Base-by-base conservation (phyloP, 2,888 invertebrate species). In the Tenthredo scrophulariae region DNA sequence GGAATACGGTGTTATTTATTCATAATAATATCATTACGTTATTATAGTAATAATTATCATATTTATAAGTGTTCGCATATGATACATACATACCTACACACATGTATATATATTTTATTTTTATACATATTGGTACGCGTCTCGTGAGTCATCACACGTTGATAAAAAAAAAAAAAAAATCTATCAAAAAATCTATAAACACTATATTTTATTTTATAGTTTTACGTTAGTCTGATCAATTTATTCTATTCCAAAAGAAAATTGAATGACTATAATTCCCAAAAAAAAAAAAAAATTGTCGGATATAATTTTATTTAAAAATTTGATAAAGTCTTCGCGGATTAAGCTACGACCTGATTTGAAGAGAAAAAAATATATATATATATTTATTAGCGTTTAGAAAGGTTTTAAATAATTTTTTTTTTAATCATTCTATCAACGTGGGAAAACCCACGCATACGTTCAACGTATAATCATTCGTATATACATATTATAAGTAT, bases 61-160 rank as follows among this genome's bases (percentile, higher is more conserved):
- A 89, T 77, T 74, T 85, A 86, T 88, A 88, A 89, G 87, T 90
- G 90, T 90, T 89, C 89, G 89, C 89, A 89, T 86, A 87, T 89
- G 88, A 86, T 88, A 86, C 50, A 58, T 80, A 46, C 79, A 83
- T 83, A 82, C 65, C 37, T 67, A 85, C 37, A 46, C 54, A 29
- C 62, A 62, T 86, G 67, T 80, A 46, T 84, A 82, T 85, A 75
- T 82, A 62, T 22, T 62, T 22, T 13, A 62, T 62, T 62, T 26
- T 62, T 22, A 22, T 50, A 50, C 50, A n/a, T 50, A 62, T 62
- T 26, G 26, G 10, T 62, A 22, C 22, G 10, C 62, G 62, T 10
- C 2, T 62, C 26, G 13, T 26, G 62, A 62, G 62, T 62, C 62
- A 26, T 26, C 62, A 62, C 26, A 62, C 26, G 62, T 62, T 13